Conservation (phyloP, 2,113 vertebrate genomes). For the Girardinichthys multiradiatus region DNA sequence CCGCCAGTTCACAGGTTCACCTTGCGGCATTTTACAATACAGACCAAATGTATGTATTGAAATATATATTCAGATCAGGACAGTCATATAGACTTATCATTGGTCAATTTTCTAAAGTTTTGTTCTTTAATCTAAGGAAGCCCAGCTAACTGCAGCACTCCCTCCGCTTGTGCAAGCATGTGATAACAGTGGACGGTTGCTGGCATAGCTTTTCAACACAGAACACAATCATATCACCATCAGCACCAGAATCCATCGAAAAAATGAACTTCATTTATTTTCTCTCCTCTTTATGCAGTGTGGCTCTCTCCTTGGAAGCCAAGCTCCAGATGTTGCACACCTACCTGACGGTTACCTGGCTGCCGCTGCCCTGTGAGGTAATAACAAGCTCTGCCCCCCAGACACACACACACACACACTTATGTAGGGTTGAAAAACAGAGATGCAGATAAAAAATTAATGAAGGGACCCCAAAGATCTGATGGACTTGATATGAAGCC, state of each 20-base stretch:
- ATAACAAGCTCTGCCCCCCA: constrained; percentile 33
- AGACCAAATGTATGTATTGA: too few relatives aligned
- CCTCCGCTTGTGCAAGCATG: background rate
- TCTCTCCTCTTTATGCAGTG: constrained; percentile 68
- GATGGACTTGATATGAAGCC: too few relatives aligned
- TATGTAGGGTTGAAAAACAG: too few relatives aligned
- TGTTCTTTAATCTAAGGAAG: background rate
- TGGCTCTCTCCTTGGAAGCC: constrained; percentile 92
- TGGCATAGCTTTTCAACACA: too few relatives aligned
- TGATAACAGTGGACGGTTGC: background rate
- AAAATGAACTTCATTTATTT: background rate
- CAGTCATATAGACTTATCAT: too few relatives aligned
- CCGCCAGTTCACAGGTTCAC: too few relatives aligned
- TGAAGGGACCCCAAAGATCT: too few relatives aligned
- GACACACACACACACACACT: too few relatives aligned
- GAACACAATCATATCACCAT: constrained; percentile 1
- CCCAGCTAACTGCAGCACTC: background rate
- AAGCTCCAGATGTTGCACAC: constrained; percentile 94
- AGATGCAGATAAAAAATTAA: too few relatives aligned
- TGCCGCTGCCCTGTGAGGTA: constrained; percentile 89
- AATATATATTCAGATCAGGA: too few relatives aligned
- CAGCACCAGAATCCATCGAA: background rate
- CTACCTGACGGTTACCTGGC: constrained; percentile 96
- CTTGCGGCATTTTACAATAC: too few relatives aligned
- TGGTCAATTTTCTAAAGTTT: background rate